Percentiles rank a stretch among this genome's conserved stretches.
These are phyloP conservation scores for Vireo altiloquus DNA, from an alignment of 2,113 vertebrate genomes.

Conservation along the genomic window DNA sequence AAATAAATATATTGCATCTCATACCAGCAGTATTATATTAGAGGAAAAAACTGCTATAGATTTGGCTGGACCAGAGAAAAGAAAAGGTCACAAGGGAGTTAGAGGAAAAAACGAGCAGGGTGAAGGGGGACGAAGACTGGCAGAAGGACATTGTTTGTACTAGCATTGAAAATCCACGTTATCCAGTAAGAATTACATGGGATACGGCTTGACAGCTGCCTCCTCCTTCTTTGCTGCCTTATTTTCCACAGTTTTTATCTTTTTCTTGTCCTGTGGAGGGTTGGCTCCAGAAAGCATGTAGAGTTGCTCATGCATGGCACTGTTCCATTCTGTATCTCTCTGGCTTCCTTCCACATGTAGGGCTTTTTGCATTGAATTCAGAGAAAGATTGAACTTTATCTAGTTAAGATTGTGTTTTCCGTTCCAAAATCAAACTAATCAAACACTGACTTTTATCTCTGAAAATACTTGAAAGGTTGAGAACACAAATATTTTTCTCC, in stretches of 20 bases:
- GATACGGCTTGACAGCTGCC: not conserved
- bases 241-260: not conserved
- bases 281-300: not conserved
- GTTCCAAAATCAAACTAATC: not conserved
- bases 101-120: not conserved
- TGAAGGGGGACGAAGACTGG: not conserved
- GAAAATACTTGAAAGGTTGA: not conserved
- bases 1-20: conserved; percentile 19
- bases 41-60: not conserved
- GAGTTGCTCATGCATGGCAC: not conserved
- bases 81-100: not conserved
- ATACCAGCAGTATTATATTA: not conserved
- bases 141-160: not conserved
- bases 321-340: not conserved
- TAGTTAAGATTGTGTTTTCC: not conserved
- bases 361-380: not conserved
- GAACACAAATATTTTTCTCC: not conserved
- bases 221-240: not conserved
- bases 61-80: not conserved
- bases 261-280: not conserved
- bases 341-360: not conserved
- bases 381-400: not conserved
- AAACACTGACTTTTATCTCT: not conserved
- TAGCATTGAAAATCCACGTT: not conserved
- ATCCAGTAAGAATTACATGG: not conserved